A percentile compares a stretch with the other conserved stretches of the same genome.
Conservation (phyloP, 2,113 vertebrate genomes). For the Rhombomys opimus region DNA sequence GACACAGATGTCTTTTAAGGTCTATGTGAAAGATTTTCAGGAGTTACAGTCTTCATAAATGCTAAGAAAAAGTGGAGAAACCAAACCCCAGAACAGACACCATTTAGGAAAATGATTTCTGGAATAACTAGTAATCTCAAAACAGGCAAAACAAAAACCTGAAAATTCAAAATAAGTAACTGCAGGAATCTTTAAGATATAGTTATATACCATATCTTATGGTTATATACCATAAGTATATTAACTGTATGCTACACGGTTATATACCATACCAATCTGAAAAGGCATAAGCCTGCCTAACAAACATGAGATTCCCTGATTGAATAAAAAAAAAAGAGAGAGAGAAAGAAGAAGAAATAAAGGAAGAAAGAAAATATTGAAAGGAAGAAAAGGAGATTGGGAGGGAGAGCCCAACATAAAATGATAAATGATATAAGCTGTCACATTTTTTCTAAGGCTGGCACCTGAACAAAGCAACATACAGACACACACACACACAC, state of each 20-base stretch:
- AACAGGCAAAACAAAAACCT: not conserved
- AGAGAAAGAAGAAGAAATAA: not conserved
- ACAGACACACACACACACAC: not conserved
- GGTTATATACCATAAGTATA: too few relatives aligned
- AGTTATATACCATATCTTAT: not conserved
- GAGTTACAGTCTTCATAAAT: slow-evolving; percentile 7
- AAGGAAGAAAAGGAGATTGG: not conserved
- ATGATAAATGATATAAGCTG: not conserved
- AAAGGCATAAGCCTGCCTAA: slow-evolving; percentile 33
- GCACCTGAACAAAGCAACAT: not conserved
- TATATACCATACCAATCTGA: not conserved
- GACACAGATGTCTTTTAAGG: not conserved
- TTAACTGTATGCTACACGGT: too few relatives aligned
- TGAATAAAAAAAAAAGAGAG: not conserved
- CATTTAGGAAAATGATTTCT: slow-evolving; percentile 44
- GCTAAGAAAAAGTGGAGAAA: not conserved
- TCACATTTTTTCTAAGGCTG: not conserved
- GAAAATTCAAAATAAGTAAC: not conserved
- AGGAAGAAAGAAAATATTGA: not conserved
- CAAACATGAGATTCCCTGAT: not conserved
- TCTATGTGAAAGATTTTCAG: not conserved
- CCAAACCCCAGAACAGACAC: not conserved
- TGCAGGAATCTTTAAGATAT: not conserved
- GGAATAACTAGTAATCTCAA: not conserved
- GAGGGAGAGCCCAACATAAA: not conserved